Percentiles rank a stretch among this genome's conserved stretches.
Evolutionary conservation across 2,797 vertebrate genomes (phyloP).

Genomic region (Danio jaintianensis): DNA sequence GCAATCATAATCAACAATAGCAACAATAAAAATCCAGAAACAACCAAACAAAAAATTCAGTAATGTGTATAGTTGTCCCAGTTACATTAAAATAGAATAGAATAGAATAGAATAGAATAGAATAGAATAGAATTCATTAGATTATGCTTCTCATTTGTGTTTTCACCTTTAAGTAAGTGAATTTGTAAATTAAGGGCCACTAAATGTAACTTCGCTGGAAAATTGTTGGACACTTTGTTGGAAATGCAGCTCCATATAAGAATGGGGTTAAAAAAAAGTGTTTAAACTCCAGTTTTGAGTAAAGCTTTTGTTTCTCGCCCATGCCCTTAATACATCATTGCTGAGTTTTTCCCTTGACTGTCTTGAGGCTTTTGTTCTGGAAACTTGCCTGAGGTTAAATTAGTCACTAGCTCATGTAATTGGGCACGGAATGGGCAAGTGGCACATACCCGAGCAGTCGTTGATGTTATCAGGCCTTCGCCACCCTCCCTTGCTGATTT

Average conservation of each 20-base stretch:
- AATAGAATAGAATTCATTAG: no score
- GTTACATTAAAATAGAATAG: no score
- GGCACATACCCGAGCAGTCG: conserved; percentile 42
- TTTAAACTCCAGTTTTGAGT: conserved; percentile 30
- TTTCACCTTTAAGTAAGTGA: neutral
- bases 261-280: neutral
- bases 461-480: conserved; percentile 50
- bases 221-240: neutral
- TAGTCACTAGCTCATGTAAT: conserved; percentile 73
- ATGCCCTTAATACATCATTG: conserved; percentile 52
- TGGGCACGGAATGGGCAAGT: conserved; percentile 62
- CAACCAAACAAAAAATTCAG: no score
- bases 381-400: conserved; percentile 68
- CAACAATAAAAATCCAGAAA: no score
- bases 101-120: no score
- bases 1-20: no score
- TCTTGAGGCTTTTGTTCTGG: conserved; percentile 61
- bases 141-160: no score
- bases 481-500: conserved; percentile 70
- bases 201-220: neutral
- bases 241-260: neutral
- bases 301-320: conserved; percentile 43
- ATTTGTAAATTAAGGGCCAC: neutral
- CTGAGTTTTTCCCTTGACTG: conserved; percentile 22
- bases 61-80: no score